Percentiles rank a stretch among this genome's conserved stretches.
phyloP scores from a whole-genome alignment of 2,888 invertebrate species.

The Gortyna flavago region DNA sequence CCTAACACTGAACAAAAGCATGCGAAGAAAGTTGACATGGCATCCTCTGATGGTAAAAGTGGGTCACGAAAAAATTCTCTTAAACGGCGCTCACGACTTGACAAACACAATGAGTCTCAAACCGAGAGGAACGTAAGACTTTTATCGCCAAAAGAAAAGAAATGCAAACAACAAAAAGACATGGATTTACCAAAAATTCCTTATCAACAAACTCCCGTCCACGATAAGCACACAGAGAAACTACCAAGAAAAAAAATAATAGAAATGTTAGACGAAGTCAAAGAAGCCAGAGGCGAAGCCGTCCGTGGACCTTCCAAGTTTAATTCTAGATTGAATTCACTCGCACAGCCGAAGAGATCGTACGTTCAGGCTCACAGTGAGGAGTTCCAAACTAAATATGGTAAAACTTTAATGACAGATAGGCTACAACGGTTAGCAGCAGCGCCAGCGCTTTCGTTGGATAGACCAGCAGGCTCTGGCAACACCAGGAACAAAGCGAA shows the following conservation, averaged over 20 bases:
- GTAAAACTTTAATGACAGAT: slow-evolving; percentile 73
- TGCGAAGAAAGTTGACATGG: slow-evolving; percentile 71
- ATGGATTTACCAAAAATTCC: slow-evolving; percentile 62
- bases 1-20: slow-evolving; percentile 67
- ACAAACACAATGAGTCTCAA: slow-evolving; percentile 69
- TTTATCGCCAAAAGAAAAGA: slow-evolving; percentile 61
- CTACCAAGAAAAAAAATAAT: slow-evolving; percentile 73
- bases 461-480: slow-evolving; percentile 57
- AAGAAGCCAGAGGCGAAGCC: slow-evolving; percentile 86
- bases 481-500: slow-evolving; percentile 63
- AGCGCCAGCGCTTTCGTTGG: slow-evolving; percentile 50
- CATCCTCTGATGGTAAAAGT: slow-evolving; percentile 66
- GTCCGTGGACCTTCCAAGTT: slow-evolving; percentile 82
- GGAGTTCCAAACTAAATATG: slow-evolving; percentile 77
- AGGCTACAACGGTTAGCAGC: slow-evolving; percentile 74
- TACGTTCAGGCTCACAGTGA: slow-evolving; percentile 82
- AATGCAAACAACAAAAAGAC: slow-evolving; percentile 49
- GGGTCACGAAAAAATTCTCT: slow-evolving; percentile 63
- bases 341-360: slow-evolving; percentile 84
- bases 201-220: slow-evolving; percentile 57
- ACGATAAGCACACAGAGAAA: slow-evolving; percentile 71
- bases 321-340: slow-evolving; percentile 78
- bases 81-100: slow-evolving; percentile 72
- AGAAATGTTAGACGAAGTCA: slow-evolving; percentile 84
- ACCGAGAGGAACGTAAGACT: slow-evolving; percentile 54